Conservation (phyloP, 1,140 invertebrate genomes). For the Musca vetustissima region DNA sequence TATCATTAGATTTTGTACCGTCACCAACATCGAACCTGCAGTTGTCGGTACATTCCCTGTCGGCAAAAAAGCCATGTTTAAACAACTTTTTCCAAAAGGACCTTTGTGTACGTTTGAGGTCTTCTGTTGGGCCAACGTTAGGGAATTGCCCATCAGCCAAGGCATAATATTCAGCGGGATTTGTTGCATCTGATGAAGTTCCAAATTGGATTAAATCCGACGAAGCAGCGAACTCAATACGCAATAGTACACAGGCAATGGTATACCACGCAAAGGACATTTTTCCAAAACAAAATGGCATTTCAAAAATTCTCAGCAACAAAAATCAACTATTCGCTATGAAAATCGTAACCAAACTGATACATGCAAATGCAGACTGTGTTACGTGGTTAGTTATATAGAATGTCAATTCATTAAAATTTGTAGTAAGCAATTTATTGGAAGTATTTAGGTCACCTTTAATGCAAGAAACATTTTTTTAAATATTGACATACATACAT, state of each 20-base stretch:
- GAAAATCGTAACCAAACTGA: background rate
- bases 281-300: background rate
- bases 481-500: background rate
- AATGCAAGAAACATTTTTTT: background rate
- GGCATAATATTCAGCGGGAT: background rate
- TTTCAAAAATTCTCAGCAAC: background rate
- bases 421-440: too few species aligned
- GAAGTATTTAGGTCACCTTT: background rate
- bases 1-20: background rate
- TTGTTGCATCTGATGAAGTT: background rate
- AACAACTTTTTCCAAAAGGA: constrained; percentile 38
- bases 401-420: too few species aligned
- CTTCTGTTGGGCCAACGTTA: constrained; percentile 36
- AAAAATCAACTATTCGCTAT: background rate
- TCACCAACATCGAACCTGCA: constrained; percentile 11
- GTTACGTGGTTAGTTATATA: too few species aligned
- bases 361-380: background rate
- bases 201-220: background rate
- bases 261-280: background rate
- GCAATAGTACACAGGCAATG: background rate
- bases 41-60: constrained; percentile 13
- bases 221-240: background rate
- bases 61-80: constrained; percentile 25
- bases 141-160: background rate
- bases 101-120: constrained; percentile 45